phyloP scores from a whole-genome alignment of 2,797 vertebrate genomes.

The Podarcis lilfordi region DNA sequence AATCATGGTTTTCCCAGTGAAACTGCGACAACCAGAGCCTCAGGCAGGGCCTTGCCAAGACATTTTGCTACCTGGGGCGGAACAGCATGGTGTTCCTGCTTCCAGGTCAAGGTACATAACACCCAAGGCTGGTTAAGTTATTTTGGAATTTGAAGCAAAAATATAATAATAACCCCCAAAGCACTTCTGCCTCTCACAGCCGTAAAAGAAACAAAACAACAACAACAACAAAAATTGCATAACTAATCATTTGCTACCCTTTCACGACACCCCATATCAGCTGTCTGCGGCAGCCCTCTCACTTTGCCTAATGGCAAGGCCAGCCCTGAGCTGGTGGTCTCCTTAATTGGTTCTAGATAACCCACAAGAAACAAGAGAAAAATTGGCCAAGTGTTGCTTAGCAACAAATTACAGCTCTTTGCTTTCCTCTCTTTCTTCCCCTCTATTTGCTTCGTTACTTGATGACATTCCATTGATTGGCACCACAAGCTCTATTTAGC shows the following conservation, averaged over 20 bases:
- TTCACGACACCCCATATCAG: background rate
- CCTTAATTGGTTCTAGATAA: background rate
- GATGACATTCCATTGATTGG: background rate
- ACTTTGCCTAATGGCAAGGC: background rate
- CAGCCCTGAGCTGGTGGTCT: background rate
- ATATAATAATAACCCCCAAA: no score
- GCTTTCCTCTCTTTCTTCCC: background rate
- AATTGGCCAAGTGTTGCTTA: background rate
- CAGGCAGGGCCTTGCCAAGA: no score
- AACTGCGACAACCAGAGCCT: no score
- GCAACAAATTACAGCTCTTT: slow-evolving; percentile 1
- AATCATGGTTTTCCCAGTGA: no score
- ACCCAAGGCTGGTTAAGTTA: no score
- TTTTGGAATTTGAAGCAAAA: no score
- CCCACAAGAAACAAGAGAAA: background rate
- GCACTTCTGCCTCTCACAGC: no score
- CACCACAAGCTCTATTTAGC: background rate
- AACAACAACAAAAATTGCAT: no score
- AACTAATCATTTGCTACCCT: background rate
- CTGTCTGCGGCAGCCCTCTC: background rate
- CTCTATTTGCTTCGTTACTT: background rate
- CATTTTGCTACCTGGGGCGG: no score
- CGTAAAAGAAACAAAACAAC: no score
- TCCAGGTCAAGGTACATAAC: no score
- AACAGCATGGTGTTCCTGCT: no score